phyloP scores from a whole-genome alignment of 2,888 invertebrate genomes.

The Prosopocoilus inquinatus region DNA sequence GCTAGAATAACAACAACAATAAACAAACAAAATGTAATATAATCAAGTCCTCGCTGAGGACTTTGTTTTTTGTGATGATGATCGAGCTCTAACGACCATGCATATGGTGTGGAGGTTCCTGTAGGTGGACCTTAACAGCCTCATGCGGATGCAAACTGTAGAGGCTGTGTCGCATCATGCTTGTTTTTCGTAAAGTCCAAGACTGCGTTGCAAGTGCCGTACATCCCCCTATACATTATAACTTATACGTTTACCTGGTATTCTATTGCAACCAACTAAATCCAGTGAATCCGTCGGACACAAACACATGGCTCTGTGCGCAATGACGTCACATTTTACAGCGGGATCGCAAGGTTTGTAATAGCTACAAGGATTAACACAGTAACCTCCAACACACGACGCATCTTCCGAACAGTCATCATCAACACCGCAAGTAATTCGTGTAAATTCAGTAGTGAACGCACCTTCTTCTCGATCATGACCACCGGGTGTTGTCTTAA shows the following conservation, averaged over 20 bases:
- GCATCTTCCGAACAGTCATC: conserved; percentile 48
- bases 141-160: conserved; percentile 36
- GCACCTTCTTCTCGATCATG: neutral
- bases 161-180: conserved; percentile 36
- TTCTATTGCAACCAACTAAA: conserved; percentile 56
- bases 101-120: conserved; percentile 38
- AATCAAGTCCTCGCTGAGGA: conserved; percentile 35
- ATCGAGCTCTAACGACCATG: conserved; percentile 34
- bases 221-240: conserved; percentile 18
- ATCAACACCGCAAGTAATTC: conserved; percentile 9
- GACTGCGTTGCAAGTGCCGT: conserved; percentile 22
- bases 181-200: conserved; percentile 31
- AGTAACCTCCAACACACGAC: conserved; percentile 53
- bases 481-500: conserved; percentile 11
- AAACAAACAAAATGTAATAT: conserved; percentile 21
- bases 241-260: conserved; percentile 58
- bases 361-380: conserved; percentile 58
- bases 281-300: conserved; percentile 53
- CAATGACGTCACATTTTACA: conserved; percentile 53
- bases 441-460: neutral
- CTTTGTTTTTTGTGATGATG: conserved; percentile 29
- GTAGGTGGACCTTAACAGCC: conserved; percentile 40
- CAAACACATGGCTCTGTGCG: conserved; percentile 58
- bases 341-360: conserved; percentile 50
- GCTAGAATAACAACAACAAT: conserved; percentile 23